A percentile compares a stretch with the other conserved stretches of the same genome.
These are phyloP conservation scores for Gallinago jamesoni DNA, from an alignment of 2,113 vertebrate species.

Conservation along the genomic window DNA sequence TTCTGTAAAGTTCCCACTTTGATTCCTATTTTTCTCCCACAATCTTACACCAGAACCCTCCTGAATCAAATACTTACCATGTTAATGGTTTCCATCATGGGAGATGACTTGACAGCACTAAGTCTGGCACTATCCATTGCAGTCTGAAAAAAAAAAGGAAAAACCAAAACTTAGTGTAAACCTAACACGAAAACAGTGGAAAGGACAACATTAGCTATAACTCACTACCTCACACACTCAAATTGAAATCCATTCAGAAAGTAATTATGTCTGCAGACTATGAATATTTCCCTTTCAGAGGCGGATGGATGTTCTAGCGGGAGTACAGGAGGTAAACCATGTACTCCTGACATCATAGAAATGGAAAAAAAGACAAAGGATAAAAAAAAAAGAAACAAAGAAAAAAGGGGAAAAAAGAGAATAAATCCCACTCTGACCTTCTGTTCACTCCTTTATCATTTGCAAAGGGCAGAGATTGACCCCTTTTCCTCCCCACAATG, in stretches of 20 bases:
- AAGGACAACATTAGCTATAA: not conserved
- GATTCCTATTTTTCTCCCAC: not conserved
- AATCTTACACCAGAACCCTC: not conserved
- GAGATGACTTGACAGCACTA: conserved; percentile 95
- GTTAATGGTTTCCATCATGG: conserved; percentile 99
- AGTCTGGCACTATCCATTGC: conserved; percentile 96
- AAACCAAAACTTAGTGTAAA: not conserved
- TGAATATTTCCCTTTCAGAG: not conserved
- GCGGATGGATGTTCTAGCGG: not conserved
- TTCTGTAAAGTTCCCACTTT: not conserved
- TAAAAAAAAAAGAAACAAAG: fast-evolving
- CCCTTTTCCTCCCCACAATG: not conserved
- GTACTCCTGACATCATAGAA: not conserved
- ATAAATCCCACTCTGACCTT: not conserved
- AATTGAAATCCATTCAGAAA: not conserved
- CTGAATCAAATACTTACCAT: conserved; percentile 79
- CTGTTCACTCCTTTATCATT: not conserved
- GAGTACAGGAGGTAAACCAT: not conserved
- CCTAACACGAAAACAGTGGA: not conserved
- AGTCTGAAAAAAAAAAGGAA: conserved; percentile 68
- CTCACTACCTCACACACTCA: not conserved
- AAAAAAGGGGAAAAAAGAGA: fast-evolving
- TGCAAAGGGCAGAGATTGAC: not conserved
- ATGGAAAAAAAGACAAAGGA: not conserved
- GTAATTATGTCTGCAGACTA: not conserved